Base-by-base conservation (phyloP, 1,140 invertebrate species). In the Drosophila ambigua region DNA sequence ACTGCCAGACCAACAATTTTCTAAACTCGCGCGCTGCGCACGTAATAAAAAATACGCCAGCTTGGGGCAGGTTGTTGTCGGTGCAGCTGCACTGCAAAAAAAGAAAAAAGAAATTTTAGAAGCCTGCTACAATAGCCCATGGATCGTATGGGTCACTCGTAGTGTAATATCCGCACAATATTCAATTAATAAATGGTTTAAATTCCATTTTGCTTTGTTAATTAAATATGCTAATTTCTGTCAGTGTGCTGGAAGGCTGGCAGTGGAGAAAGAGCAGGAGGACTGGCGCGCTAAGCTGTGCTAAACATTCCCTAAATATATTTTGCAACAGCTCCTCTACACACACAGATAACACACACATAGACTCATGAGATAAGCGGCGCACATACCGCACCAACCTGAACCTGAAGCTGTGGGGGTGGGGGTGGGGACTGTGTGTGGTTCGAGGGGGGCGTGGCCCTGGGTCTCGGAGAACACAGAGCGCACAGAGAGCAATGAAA, bases 251-350 rank as follows among this genome's bases (percentile, higher is more conserved):
- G 16, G 24, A n/a, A 16, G 20, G 23, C 35, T n/a, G 43, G 5
- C 35, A 23, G 43, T 44, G 58, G 49, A 55, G 39, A 24, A 11
- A 20, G 45, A 43, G 49, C 55, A 67, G 66, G 64, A 52, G 50
- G 67, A 69, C 67, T 69, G 72, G 65, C 66, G 74, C 82, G 71
- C 83, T 85, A 87, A 87, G 82, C 82, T 85, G 83, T 88, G 75
- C 82, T 85, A 85, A 85, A 85, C 82, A 85, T 85, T 85, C 82
- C 83, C 82, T 82, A 85, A 85, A 85, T 85, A 85, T 85, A 85
- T 85, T 85, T 85, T 78, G 78, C 83, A 88, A 79, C 83, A 88
- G 83, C 83, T 82, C 73, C 63, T 69, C 62, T 49, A 58, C 72
- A 74, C 75, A 55, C 52, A 59, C 50, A 55, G n/a, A 55, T 53